A percentile compares a stretch with the other conserved stretches of the same genome.
phyloP scores from a whole-genome alignment of 1,140 invertebrate species.

The Diuraphis noxia region DNA sequence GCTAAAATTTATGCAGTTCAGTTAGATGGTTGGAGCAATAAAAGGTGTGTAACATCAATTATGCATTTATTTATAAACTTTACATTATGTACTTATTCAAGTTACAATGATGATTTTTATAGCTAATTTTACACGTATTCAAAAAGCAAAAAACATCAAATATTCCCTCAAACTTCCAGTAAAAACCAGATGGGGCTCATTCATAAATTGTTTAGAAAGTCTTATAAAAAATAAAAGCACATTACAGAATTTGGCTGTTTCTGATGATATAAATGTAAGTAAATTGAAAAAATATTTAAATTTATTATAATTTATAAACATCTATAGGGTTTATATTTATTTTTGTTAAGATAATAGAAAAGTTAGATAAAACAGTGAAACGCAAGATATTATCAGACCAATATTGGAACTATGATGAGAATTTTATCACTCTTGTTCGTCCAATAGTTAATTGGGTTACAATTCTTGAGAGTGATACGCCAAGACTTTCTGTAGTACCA shows the following conservation, averaged over 20 bases:
- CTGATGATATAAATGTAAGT: background rate
- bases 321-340: background rate
- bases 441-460: conserved; percentile 4
- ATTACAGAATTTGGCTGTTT: background rate
- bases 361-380: conserved; percentile 5
- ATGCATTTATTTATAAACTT: background rate
- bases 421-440: background rate
- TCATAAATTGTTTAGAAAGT: conserved; percentile 23
- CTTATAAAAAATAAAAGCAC: conserved; percentile 12
- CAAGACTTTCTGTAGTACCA: conserved; percentile 10
- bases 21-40: background rate
- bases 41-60: background rate
- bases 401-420: background rate
- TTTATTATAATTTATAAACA: conserved; percentile 7
- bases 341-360: conserved; percentile 5
- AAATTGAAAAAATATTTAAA: conserved; percentile 21
- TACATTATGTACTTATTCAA: conserved; percentile 4
- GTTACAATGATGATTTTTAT: background rate
- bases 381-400: background rate
- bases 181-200: conserved; percentile 18
- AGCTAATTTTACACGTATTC: conserved; percentile 1
- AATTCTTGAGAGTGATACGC: background rate
- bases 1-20: background rate
- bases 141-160: conserved; percentile 7
- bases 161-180: conserved; percentile 9